These are phyloP conservation scores for Gastrophryne carolinensis DNA, from an alignment of 2,797 vertebrate genomes.

Conservation along the genomic window DNA sequence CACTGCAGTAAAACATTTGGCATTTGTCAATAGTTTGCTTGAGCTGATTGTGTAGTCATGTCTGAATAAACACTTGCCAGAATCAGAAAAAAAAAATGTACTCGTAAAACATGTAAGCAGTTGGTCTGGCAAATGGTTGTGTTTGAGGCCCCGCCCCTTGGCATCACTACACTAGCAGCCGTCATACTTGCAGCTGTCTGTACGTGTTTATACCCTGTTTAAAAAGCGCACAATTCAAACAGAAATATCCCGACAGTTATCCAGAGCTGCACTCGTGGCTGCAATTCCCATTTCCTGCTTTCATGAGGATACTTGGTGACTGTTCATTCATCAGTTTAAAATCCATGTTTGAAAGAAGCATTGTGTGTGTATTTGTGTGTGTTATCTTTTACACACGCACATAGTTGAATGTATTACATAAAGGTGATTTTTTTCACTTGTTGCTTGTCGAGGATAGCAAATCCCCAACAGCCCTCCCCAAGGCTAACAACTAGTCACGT, in stretches of 20 bases:
- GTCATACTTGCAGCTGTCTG: neutral
- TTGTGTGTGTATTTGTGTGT: too few species aligned
- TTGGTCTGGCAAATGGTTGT: neutral
- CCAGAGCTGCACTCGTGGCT: neutral
- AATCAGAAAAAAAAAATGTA: neutral
- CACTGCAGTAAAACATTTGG: neutral
- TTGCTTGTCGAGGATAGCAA: too few species aligned
- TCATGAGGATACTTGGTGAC: neutral
- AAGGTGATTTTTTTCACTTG: too few species aligned
- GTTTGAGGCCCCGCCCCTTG: neutral
- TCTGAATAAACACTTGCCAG: neutral
- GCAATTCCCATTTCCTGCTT: neutral
- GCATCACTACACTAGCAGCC: neutral
- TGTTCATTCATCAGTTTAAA: too few species aligned
- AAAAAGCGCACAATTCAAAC: conserved; percentile 37
- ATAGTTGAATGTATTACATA: too few species aligned
- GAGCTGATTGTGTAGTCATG: neutral
- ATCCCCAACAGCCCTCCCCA: too few species aligned
- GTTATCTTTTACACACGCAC: too few species aligned
- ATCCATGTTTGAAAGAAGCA: too few species aligned
- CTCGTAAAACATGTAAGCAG: neutral
- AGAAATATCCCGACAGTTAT: conserved; percentile 17
- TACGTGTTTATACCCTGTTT: neutral
- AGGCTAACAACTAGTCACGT: too few species aligned
- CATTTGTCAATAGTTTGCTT: neutral